Base-by-base conservation (phyloP, 2,797 vertebrate species). In the Propithecus deckenii region DNA sequence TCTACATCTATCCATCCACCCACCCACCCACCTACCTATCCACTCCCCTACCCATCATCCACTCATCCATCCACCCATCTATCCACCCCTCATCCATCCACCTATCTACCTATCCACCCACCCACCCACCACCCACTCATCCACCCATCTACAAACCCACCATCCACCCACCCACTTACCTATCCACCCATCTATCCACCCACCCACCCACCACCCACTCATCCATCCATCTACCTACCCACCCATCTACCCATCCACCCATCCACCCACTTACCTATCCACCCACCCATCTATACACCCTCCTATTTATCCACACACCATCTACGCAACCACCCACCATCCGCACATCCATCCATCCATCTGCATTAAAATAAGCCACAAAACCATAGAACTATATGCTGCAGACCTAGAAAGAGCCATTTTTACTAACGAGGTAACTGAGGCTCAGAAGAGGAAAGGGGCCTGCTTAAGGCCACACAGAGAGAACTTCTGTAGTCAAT, bases 361-460 rank as follows among this genome's bases (percentile, higher is more conserved):
- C 20, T 18, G 86, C 38, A 61, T 1, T 76, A 38, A 84, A 81
- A 41, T 84, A 72, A 95, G 79, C 43, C 55, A 71, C 22, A 79
- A 72, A 95, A 41, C 75, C 63, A 52, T 43, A 69, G 43, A 65
- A 63, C 63, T 85, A 5, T 84, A 28, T 55, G 32, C 52, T 89
- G 76, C 30, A 67, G 72, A 95, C 67, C 52, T 76, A 5, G 72
- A 92, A 92, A 61, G 59, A 63, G 11, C 48, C 74, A 50, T 78
- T 93, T 86, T 93, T 65, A 65, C 43, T 75, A 63, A 75, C 13
- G 52, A 96, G 93, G 63, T 88, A 94, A 65, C 69, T 28, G 43
- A 89, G 72, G 35, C 61, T 65, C 88, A 14, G 78, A 76, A 76
- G 69, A 91, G 75, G 89, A 95, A 87, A 91, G 63, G 65, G 38